phyloP scores from a whole-genome alignment of 2,113 vertebrate genomes.

The Delphinus delphis region DNA sequence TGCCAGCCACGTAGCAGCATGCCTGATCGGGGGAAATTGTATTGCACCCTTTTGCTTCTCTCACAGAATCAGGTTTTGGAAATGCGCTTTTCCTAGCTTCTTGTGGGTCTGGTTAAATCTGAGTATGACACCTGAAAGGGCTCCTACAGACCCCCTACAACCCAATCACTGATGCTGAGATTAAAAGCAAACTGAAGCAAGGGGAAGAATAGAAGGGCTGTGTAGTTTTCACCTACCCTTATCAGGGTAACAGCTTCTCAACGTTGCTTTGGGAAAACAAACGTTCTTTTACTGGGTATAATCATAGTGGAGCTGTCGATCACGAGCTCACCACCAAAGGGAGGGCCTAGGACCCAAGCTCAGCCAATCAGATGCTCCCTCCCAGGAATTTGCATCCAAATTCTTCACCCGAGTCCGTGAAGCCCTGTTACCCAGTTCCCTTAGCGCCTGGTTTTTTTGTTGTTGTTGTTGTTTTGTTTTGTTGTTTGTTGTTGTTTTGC shows the following conservation, averaged over 20 bases:
- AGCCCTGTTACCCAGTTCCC: background rate
- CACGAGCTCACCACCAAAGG: background rate
- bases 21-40: accelerated
- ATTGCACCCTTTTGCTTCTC: background rate
- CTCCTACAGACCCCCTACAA: background rate
- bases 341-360: background rate
- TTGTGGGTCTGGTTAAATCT: background rate
- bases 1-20: background rate
- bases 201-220: background rate
- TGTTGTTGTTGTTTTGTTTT: too few relatives aligned
- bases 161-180: background rate
- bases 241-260: background rate
- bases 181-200: background rate
- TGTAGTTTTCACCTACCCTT: background rate
- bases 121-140: background rate
- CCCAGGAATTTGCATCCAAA: background rate
- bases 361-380: background rate
- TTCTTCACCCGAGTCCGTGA: background rate
- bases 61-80: background rate
- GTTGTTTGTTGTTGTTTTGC: too few relatives aligned
- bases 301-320: background rate
- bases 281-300: background rate
- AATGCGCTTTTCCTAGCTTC: background rate
- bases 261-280: background rate
- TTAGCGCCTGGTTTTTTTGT: background rate